phyloP scores from a whole-genome alignment of 2,888 invertebrate species.

The Agrenia bidenticulata region DNA sequence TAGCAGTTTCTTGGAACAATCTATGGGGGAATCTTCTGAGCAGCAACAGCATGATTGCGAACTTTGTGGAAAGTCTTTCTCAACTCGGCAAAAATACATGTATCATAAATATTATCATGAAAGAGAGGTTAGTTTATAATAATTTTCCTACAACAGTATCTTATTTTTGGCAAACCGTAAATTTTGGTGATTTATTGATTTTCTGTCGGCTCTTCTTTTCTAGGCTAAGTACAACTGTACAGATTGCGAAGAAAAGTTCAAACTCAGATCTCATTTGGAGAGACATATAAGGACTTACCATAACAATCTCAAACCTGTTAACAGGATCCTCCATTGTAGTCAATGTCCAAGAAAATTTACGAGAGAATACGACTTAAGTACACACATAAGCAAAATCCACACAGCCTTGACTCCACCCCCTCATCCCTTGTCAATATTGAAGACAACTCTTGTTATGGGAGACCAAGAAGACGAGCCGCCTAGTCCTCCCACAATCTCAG shows the following conservation, averaged over 20 bases:
- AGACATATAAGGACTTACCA: constrained; percentile 36
- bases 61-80: constrained; percentile 21
- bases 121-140: constrained; percentile 22
- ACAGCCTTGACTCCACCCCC: not conserved
- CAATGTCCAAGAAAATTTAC: constrained; percentile 32
- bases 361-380: constrained; percentile 32
- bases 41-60: constrained; percentile 19
- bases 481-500: not conserved
- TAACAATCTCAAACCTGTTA: constrained; percentile 20
- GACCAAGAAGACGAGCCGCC: not conserved
- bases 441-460: not conserved
- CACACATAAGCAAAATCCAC: constrained; percentile 23
- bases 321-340: constrained; percentile 22
- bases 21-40: constrained; percentile 14
- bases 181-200: too few species aligned
- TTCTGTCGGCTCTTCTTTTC: not conserved
- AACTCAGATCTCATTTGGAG: constrained; percentile 34
- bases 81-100: constrained; percentile 29
- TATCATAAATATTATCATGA: constrained; percentile 35
- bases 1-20: constrained; percentile 14
- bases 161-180: too few species aligned
- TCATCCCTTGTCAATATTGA: constrained; percentile 2
- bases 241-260: constrained; percentile 34
- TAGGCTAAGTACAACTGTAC: constrained; percentile 23
- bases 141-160: too few species aligned